A percentile compares a stretch with the other conserved stretches of the same genome.
phyloP scores from a whole-genome alignment of 2,797 vertebrate species.

The Siniperca undulata region DNA sequence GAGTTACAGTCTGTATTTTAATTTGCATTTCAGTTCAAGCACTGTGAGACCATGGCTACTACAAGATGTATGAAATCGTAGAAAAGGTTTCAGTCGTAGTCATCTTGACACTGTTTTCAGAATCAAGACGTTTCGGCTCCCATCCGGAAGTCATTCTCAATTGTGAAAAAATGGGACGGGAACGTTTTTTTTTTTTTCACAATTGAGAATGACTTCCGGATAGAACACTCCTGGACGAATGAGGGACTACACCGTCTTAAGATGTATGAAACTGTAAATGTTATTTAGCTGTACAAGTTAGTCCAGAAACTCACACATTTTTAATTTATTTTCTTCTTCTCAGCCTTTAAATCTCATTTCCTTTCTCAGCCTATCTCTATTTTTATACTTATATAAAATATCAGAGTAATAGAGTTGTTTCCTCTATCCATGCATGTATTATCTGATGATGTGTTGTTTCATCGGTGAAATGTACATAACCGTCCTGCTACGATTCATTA shows the following conservation, averaged over 20 bases:
- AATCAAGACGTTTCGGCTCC: too few relatives aligned
- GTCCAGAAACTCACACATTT: constrained; percentile 63
- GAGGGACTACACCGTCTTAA: neutral
- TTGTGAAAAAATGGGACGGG: too few relatives aligned
- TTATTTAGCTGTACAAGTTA: constrained; percentile 54
- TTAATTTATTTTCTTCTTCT: constrained; percentile 79
- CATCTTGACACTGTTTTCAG: too few relatives aligned
- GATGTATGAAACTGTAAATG: constrained; percentile 82
- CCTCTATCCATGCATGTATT: constrained; percentile 52
- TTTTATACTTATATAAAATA: constrained; percentile 67
- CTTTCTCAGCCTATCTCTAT: constrained; percentile 60
- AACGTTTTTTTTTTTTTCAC: too few relatives aligned
- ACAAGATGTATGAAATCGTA: constrained; percentile 61
- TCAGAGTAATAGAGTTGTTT: constrained; percentile 52
- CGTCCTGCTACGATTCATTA: constrained; percentile 48
- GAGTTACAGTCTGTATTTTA: constrained; percentile 39
- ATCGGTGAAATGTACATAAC: constrained; percentile 30
- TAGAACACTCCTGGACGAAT: too few relatives aligned
- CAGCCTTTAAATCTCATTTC: constrained; percentile 40
- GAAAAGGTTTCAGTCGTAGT: too few relatives aligned
- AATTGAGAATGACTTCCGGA: too few relatives aligned
- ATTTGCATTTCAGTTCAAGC: constrained; percentile 75
- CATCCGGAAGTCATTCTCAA: too few relatives aligned
- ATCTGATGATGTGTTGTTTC: constrained; percentile 58
- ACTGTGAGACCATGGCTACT: constrained; percentile 74